Percentiles rank a stretch among this genome's conserved stretches.
phyloP scores from a whole-genome alignment of 2,113 vertebrate species.

The Cephalopterus ornatus region DNA sequence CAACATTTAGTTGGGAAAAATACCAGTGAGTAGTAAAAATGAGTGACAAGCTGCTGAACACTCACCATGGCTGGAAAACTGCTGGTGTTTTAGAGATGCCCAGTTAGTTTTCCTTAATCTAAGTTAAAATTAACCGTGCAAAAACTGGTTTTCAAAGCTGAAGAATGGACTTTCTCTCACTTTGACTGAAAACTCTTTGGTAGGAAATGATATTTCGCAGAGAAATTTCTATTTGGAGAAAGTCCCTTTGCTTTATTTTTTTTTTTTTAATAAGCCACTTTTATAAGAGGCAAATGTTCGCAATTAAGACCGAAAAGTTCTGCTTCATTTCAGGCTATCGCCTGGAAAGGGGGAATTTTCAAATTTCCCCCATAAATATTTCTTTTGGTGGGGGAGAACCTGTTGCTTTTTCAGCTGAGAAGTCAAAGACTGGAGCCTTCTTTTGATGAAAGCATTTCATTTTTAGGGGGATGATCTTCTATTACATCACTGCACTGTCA shows the following conservation, averaged over 20 bases:
- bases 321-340: neutral
- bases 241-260: accelerated
- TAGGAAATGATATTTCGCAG: neutral
- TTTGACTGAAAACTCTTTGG: neutral
- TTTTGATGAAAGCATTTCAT: neutral
- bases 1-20: neutral
- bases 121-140: neutral
- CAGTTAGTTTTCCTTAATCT: neutral
- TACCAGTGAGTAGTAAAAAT: neutral
- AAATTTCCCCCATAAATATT: neutral
- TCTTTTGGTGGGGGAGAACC: neutral
- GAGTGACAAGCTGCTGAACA: neutral
- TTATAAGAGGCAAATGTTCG: neutral
- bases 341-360: neutral
- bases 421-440: neutral
- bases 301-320: neutral
- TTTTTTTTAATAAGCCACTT: neutral
- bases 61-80: neutral
- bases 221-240: neutral
- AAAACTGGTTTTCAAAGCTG: neutral
- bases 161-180: neutral
- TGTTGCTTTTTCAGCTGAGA: neutral
- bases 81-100: neutral
- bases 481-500: neutral
- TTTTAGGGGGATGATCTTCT: neutral